Conservation (phyloP, 2,888 invertebrate species). For the Diarsia dahlii region DNA sequence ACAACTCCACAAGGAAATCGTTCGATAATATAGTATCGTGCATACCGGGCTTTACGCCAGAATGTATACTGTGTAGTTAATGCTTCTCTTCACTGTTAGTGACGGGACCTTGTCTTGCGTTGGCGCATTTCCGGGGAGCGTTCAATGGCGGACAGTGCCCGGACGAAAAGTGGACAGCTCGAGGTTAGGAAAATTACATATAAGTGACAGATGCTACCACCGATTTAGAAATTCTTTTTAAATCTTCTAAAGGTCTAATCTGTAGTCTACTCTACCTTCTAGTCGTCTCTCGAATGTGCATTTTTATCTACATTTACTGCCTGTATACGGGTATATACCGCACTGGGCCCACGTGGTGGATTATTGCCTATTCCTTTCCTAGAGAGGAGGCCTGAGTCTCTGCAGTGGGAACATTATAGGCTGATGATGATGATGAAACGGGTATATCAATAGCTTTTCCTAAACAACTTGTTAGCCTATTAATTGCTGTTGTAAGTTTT, state of each 20-base stretch:
- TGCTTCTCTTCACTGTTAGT: conserved; percentile 26
- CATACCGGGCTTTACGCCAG: conserved; percentile 61
- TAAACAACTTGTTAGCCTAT: neutral
- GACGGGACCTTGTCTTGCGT: conserved; percentile 48
- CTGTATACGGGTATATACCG: too few species aligned
- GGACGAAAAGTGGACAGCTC: too few species aligned
- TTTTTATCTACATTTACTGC: neutral
- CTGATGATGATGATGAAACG: too few species aligned
- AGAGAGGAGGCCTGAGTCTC: too few species aligned
- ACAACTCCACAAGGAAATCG: conserved; percentile 43
- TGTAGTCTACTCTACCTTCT: neutral
- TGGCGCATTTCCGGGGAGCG: conserved; percentile 47
- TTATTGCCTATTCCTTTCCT: too few species aligned
- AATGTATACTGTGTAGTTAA: conserved; percentile 48
- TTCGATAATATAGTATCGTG: conserved; percentile 26
- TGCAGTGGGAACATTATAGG: too few species aligned
- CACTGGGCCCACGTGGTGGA: too few species aligned
- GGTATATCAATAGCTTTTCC: too few species aligned
- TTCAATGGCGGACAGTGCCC: conserved; percentile 17
- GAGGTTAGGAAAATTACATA: neutral
- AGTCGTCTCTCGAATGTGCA: neutral
- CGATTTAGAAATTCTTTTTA: neutral
- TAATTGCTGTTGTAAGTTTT: neutral
- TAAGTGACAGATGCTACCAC: neutral
- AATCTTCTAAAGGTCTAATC: neutral